These are phyloP conservation scores for Centropyge bicolor DNA, from an alignment of 2,797 vertebrate genomes.

Conservation along the genomic window DNA sequence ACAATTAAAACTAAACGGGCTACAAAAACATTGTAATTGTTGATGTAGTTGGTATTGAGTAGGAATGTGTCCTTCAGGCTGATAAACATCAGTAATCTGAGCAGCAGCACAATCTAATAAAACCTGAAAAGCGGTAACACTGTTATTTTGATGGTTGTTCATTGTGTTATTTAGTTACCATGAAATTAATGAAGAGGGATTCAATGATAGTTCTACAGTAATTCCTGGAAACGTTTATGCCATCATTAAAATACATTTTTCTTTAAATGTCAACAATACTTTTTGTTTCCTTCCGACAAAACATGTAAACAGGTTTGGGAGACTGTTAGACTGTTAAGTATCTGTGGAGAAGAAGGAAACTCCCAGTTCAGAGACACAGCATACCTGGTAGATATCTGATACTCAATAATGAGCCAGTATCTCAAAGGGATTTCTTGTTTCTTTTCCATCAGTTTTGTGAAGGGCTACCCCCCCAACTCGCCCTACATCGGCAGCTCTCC, in stretches of 20 bases:
- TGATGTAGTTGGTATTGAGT: not conserved
- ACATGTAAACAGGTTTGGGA: not conserved
- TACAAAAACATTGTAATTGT: constrained; percentile 5
- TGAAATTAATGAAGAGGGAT: not conserved
- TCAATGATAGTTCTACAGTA: not conserved
- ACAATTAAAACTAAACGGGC: constrained; percentile 15
- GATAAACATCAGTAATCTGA: not conserved
- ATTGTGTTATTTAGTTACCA: not conserved
- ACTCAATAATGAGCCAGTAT: not conserved
- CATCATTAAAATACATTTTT: not conserved
- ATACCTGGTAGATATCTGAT: not conserved
- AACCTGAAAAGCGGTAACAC: not conserved
- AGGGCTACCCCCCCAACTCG: constrained; percentile 97
- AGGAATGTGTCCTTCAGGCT: constrained; percentile 16
- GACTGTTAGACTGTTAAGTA: not conserved
- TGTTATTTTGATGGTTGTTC: not conserved
- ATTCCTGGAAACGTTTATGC: not conserved
- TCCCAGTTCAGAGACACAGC: not conserved
- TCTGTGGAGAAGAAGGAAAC: not conserved
- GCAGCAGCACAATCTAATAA: constrained; percentile 14
- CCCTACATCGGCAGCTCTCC: constrained; percentile 98
- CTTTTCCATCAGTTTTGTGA: constrained; percentile 89
- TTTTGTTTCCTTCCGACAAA: not conserved
- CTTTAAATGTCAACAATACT: not conserved
- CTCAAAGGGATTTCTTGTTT: not conserved